These are phyloP conservation scores for Platynereis dumerilii DNA, from an alignment of 2,888 invertebrate genomes.

Conservation along the genomic window DNA sequence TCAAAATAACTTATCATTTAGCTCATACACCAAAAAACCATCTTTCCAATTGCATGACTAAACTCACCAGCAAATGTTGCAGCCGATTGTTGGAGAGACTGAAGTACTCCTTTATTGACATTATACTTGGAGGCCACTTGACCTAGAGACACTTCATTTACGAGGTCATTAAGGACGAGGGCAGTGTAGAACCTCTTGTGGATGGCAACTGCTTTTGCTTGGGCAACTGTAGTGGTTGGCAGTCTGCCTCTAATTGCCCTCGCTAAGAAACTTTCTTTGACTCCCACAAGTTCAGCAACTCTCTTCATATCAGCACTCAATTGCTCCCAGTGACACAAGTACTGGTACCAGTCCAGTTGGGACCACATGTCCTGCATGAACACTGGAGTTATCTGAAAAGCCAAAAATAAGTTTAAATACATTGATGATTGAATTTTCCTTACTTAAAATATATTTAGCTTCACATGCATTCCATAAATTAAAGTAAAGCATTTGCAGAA, in stretches of 20 bases:
- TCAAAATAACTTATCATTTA: too few species aligned
- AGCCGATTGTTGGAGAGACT: constrained; percentile 91
- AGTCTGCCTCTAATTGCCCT: constrained; percentile 64
- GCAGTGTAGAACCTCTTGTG: constrained; percentile 70
- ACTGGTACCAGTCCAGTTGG: constrained; percentile 72
- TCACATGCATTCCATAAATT: too few species aligned
- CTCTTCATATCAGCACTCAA: constrained; percentile 80
- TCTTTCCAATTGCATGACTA: too few species aligned
- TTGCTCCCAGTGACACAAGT: constrained; percentile 80
- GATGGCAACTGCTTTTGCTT: constrained; percentile 42
- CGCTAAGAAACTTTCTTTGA: constrained; percentile 81
- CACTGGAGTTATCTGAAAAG: constrained; percentile 83
- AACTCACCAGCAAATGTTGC: constrained; percentile 88
- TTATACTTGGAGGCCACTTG: constrained; percentile 81
- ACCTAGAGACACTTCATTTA: constrained; percentile 84
- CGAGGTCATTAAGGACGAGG: constrained; percentile 88
- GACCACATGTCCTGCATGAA: constrained; percentile 81
- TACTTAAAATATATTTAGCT: neutral
- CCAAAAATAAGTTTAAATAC: neutral
- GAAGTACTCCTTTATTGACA: constrained; percentile 84
- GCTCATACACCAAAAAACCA: too few species aligned
- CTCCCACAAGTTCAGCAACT: constrained; percentile 86
- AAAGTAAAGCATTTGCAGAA: too few species aligned
- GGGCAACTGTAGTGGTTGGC: constrained; percentile 22
- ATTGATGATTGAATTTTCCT: neutral